Base-by-base conservation (phyloP, 1,140 invertebrate species). In the Tetragonula clypearis region DNA sequence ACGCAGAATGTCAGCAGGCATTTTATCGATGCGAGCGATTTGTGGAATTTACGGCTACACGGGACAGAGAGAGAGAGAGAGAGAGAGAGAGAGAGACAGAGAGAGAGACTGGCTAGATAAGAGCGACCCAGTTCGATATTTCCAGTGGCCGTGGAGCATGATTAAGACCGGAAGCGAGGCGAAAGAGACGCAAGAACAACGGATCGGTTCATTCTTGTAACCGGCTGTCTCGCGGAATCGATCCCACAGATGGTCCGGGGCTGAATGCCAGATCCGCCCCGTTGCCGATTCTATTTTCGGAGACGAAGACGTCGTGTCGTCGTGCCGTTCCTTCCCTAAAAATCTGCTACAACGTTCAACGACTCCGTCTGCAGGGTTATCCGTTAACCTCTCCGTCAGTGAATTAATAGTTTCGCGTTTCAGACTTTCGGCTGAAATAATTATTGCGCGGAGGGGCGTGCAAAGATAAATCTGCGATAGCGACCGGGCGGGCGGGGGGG, bases 281-380 rank as follows among this genome's bases (percentile, higher is more conserved):
- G 19, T 23, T 23, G 53, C n/a, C 17, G 69, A 56, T 35, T 82
- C 81, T 82, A 82, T 82, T 82, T 82, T 82, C 23, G 53, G 81
- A 76, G 30, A 56, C 53, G 79, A 66, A 49, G 21, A 30, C 81
- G n/a, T 77, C 72, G 62, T 66, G 87, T 8, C 41, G 41, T 23
- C 62, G n/a, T 79, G 77, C 62, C 62, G 30, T 79, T 79, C 66
- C 77, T 53, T 79, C 41, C 19, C 55, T n/a, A 79, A 66, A 35
- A 79, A 66, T 79, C 30, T 41, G 76, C 60, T 26, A 55, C 62
- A 66, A 55, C 23, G n/a, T 12, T 5, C 3, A 19, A 79, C 55
- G 41, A 15, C 30, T 56, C 9, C 41, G 30, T 41, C 53, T 4
- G 23, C 17, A 30, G n/a, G 26, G 26, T 14, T 35, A 66, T 30